These are phyloP conservation scores for Drosophila saltans DNA, from an alignment of 1,140 invertebrate species.

Conservation along the genomic window DNA sequence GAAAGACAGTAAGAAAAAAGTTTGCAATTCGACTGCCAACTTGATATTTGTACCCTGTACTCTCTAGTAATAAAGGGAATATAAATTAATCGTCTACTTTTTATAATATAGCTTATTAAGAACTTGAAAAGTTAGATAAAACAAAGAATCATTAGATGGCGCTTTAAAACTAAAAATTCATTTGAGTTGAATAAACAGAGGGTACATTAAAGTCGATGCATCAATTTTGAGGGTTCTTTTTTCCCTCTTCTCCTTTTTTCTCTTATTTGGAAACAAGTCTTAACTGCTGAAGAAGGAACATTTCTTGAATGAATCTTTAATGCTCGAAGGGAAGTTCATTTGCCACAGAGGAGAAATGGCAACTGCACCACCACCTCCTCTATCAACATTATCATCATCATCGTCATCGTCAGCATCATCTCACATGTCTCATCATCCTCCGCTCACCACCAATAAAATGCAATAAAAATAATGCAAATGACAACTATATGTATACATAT, in stretches of 20 bases:
- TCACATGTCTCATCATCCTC: background rate
- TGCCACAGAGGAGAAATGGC: constrained; percentile 17
- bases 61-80: constrained; percentile 5
- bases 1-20: background rate
- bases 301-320: constrained; percentile 18
- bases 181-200: background rate
- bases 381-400: background rate
- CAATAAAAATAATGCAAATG: constrained; percentile 76
- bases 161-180: background rate
- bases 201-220: background rate
- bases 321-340: constrained; percentile 8
- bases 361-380: constrained; percentile 35
- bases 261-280: background rate
- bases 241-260: background rate
- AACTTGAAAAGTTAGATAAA: no score
- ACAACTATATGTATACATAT: constrained; percentile 43
- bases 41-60: background rate
- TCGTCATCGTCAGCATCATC: background rate
- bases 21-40: background rate
- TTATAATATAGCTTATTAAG: no score
- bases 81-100: background rate
- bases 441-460: constrained; percentile 24
- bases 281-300: constrained; percentile 4
- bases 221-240: background rate
- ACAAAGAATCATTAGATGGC: constrained; percentile 15